A percentile compares a stretch with the other conserved stretches of the same genome.
phyloP scores from a whole-genome alignment of 2,797 vertebrate species.

The Vespertilio murinus region DNA sequence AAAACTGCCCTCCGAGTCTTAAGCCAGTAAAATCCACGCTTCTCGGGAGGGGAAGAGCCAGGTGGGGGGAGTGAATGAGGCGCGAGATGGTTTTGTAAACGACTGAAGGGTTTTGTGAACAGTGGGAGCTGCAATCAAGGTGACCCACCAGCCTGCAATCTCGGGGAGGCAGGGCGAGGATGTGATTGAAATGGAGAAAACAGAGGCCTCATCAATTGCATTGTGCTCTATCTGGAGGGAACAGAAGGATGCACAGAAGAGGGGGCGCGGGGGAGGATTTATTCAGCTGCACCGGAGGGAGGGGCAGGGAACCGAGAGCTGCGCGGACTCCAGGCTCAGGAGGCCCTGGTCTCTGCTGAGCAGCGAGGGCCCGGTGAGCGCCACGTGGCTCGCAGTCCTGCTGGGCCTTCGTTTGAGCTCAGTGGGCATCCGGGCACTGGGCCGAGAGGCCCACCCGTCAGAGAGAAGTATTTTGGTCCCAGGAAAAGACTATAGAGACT shows the following conservation, averaged over 20 bases:
- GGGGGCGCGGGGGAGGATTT: slow-evolving; percentile 51
- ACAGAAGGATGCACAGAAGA: slow-evolving; percentile 63
- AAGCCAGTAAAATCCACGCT: slow-evolving; percentile 72
- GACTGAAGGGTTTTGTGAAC: slow-evolving; percentile 75
- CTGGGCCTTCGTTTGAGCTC: background rate
- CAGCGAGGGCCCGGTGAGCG: background rate
- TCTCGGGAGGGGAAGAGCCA: slow-evolving; percentile 68
- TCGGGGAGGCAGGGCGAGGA: slow-evolving; percentile 72
- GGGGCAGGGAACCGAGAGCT: background rate
- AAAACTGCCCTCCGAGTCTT: slow-evolving; percentile 73
- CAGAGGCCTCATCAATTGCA: slow-evolving; percentile 77
- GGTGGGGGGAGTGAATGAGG: slow-evolving; percentile 80
- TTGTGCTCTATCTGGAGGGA: slow-evolving; percentile 77
- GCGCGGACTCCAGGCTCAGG: background rate
- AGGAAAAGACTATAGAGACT: background rate
- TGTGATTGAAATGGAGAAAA: slow-evolving; percentile 78
- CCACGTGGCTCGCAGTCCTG: background rate
- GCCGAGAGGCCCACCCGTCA: background rate
- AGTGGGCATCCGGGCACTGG: background rate
- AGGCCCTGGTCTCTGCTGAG: background rate
- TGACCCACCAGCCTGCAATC: slow-evolving; percentile 79
- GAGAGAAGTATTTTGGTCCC: slow-evolving; percentile 10
- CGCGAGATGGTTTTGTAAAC: slow-evolving; percentile 77
- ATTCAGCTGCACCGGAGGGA: slow-evolving; percentile 4
- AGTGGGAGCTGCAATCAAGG: slow-evolving; percentile 76